Percentiles rank a stretch among this genome's conserved stretches.
Conservation (phyloP, 2,797 vertebrate genomes). For the Aplochiton taeniatus region DNA sequence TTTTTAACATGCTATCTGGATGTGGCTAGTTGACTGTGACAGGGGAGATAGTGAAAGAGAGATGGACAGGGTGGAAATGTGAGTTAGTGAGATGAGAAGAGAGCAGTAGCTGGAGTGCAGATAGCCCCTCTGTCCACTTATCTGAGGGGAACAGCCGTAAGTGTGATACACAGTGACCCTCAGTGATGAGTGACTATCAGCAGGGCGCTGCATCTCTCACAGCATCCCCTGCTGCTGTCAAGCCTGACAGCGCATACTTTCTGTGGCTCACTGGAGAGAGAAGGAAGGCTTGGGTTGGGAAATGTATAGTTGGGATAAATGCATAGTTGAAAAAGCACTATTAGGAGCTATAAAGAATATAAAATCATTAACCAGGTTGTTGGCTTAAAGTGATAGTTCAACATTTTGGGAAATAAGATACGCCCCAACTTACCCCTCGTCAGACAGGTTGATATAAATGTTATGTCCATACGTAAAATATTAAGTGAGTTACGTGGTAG, state of each 20-base stretch:
- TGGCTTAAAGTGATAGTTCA: background rate
- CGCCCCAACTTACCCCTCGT: no score
- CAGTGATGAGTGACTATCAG: constrained; percentile 17
- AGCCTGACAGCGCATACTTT: background rate
- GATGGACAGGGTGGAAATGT: background rate
- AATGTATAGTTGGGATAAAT: no score
- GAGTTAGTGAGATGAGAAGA: constrained; percentile 1
- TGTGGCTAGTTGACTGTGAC: constrained; percentile 9
- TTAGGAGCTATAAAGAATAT: no score
- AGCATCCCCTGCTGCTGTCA: background rate
- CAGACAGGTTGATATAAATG: no score
- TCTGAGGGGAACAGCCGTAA: constrained; percentile 10
- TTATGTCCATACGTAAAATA: no score
- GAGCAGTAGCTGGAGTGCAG: background rate
- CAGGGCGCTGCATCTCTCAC: constrained; percentile 10
- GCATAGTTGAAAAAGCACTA: no score
- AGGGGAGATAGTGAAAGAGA: background rate
- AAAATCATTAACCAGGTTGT: no score
- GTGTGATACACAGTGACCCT: constrained; percentile 4
- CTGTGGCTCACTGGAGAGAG: background rate
- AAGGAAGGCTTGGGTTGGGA: no score
- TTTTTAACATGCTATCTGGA: constrained; percentile 7
- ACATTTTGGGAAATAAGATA: no score
- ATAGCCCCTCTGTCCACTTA: constrained; percentile 13
- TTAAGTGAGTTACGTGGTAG: no score